A percentile compares a stretch with the other conserved stretches of the same genome.
Conservation (phyloP, 2,888 invertebrate genomes). For the Panzeria rudis region DNA sequence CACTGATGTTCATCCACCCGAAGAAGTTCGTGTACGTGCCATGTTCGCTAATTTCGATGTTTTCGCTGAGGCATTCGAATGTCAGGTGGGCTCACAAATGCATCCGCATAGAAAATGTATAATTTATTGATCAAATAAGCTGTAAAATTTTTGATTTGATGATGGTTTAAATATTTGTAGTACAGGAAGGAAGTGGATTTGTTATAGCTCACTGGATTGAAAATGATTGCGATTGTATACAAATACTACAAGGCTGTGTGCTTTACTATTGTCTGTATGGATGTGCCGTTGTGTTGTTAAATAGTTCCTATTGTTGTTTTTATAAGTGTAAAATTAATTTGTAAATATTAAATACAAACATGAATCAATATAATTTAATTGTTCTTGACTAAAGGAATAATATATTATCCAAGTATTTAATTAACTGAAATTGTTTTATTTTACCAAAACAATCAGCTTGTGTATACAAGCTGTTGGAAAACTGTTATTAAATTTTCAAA, state of each 20-base stretch:
- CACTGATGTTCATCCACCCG: conserved; percentile 75
- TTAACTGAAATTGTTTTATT: conserved; percentile 10
- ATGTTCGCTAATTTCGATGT: conserved; percentile 78
- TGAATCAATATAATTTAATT: background rate
- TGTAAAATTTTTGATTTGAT: background rate
- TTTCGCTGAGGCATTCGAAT: conserved; percentile 78
- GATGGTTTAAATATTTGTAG: background rate
- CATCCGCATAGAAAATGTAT: conserved; percentile 78
- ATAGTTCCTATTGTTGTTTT: conserved; percentile 57
- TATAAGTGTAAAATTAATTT: conserved; percentile 25
- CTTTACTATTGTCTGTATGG: conserved; percentile 4
- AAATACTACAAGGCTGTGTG: conserved; percentile 15
- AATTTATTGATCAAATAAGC: conserved; percentile 75
- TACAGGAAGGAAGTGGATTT: conserved; percentile 11
- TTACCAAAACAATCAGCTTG: background rate
- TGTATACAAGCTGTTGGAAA: background rate
- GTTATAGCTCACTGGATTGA: conserved; percentile 20
- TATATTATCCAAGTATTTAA: background rate
- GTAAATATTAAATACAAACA: background rate
- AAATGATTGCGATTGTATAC: background rate
- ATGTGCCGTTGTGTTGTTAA: background rate
- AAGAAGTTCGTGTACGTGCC: conserved; percentile 77
- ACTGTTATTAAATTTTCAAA: background rate
- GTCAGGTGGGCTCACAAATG: conserved; percentile 77
- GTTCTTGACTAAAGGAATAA: background rate